These are phyloP conservation scores for Hermaeophaga mercurialis DNA, from an alignment of 2,888 invertebrate genomes.

Conservation along the genomic window DNA sequence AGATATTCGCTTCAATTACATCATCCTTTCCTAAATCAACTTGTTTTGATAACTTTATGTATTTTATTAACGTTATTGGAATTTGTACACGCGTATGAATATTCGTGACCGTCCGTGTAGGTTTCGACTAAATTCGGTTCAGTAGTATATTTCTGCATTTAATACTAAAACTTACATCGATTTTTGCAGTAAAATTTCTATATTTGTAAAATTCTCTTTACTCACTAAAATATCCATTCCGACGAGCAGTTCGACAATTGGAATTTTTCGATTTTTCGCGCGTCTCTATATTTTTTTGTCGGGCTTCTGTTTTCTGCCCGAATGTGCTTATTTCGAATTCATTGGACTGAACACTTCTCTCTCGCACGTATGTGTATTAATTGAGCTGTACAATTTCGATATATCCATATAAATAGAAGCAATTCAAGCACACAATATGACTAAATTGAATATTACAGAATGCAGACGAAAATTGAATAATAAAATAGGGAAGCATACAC, in stretches of 20 bases:
- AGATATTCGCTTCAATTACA: too few species aligned
- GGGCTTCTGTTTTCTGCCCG: constrained; percentile 25
- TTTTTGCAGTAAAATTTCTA: too few species aligned
- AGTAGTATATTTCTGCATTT: too few species aligned
- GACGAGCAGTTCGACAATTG: constrained; percentile 1
- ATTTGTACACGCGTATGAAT: too few species aligned
- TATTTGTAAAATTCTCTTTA: too few species aligned
- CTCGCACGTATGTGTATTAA: constrained; percentile 46
- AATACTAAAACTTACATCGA: too few species aligned
- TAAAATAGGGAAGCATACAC: constrained; percentile 43
- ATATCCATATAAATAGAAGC: constrained; percentile 51
- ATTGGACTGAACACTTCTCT: constrained; percentile 40
- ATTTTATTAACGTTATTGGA: too few species aligned
- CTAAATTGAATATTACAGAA: constrained; percentile 52
- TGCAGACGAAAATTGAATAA: constrained; percentile 52
- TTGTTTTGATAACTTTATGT: too few species aligned
- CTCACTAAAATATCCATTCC: too few species aligned
- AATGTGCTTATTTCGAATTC: constrained; percentile 43
- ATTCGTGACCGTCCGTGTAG: too few species aligned
- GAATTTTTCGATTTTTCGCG: constrained; percentile 1
- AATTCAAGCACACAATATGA: constrained; percentile 51
- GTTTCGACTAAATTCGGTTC: too few species aligned
- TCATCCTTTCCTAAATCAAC: too few species aligned
- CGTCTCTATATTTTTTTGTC: constrained; percentile 12
- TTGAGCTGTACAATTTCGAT: constrained; percentile 53